Percentiles rank a stretch among this genome's conserved stretches.
These are phyloP conservation scores for Chaetura pelagica DNA, from an alignment of 2,113 vertebrate species.

Conservation along the genomic window DNA sequence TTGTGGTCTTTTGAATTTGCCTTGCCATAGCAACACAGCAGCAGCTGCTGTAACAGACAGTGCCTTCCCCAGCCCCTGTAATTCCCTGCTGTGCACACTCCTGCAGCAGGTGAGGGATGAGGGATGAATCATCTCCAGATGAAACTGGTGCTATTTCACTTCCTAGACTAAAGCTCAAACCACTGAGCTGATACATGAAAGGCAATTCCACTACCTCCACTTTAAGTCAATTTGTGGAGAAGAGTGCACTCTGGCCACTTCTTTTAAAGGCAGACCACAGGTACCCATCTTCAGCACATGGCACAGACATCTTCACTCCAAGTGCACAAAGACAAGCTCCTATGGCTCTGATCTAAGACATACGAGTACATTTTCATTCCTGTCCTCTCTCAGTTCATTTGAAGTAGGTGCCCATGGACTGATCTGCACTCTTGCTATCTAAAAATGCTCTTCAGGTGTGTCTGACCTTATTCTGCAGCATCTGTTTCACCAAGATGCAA, in stretches of 20 bases:
- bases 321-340: neutral
- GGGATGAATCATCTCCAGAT: neutral
- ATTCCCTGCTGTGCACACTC: rapidly evolving
- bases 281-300: neutral
- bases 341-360: neutral
- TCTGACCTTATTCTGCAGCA: neutral
- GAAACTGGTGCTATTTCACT: neutral
- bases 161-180: neutral
- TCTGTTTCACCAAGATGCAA: neutral
- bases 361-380: neutral
- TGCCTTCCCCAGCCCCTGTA: neutral
- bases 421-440: neutral
- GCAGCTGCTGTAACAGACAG: neutral
- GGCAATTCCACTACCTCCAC: neutral
- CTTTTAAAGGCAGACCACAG: neutral
- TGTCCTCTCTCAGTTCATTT: neutral
- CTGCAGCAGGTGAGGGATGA: neutral
- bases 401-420: neutral
- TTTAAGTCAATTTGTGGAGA: neutral
- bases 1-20: neutral
- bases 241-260: neutral
- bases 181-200: neutral
- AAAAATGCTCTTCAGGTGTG: neutral
- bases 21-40: neutral
- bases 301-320: neutral